These are phyloP conservation scores for Heliconius erato DNA, from an alignment of 2,888 invertebrate genomes.

Conservation along the genomic window DNA sequence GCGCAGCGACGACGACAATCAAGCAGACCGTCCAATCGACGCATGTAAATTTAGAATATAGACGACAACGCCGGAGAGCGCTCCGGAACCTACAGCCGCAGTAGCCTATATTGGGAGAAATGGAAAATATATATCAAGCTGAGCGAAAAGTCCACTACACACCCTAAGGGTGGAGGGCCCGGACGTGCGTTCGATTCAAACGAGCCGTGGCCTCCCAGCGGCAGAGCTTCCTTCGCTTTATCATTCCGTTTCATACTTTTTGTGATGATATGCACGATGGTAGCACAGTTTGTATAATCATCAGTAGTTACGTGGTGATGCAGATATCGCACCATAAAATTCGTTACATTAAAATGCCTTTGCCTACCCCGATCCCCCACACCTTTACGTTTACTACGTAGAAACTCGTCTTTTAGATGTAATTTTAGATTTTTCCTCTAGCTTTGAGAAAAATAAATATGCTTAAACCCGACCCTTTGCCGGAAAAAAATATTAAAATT, in stretches of 20 bases:
- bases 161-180: slow-evolving; percentile 74
- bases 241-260: slow-evolving; percentile 54
- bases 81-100: slow-evolving; percentile 75
- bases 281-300: slow-evolving; percentile 7
- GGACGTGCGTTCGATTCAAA: slow-evolving; percentile 85
- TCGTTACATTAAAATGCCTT: background rate
- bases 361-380: slow-evolving; percentile 1
- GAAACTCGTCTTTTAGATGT: slow-evolving; percentile 70
- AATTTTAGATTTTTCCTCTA: slow-evolving; percentile 77
- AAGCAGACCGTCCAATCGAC: slow-evolving; percentile 57
- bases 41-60: slow-evolving; percentile 74
- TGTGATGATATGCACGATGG: slow-evolving; percentile 53
- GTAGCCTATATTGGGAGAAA: slow-evolving; percentile 81
- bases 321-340: background rate
- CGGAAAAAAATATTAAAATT: slow-evolving; percentile 83
- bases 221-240: slow-evolving; percentile 62
- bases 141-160: slow-evolving; percentile 85
- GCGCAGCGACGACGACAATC: slow-evolving; percentile 51
- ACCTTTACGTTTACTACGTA: slow-evolving; percentile 40
- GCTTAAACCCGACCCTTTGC: slow-evolving; percentile 81
- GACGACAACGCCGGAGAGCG: slow-evolving; percentile 56
- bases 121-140: slow-evolving; percentile 85
- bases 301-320: background rate
- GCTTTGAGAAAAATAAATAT: slow-evolving; percentile 83
- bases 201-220: slow-evolving; percentile 75